Evolutionary conservation across 2,797 vertebrate species (phyloP).

Genomic region (Melanotaenia boesemani): DNA sequence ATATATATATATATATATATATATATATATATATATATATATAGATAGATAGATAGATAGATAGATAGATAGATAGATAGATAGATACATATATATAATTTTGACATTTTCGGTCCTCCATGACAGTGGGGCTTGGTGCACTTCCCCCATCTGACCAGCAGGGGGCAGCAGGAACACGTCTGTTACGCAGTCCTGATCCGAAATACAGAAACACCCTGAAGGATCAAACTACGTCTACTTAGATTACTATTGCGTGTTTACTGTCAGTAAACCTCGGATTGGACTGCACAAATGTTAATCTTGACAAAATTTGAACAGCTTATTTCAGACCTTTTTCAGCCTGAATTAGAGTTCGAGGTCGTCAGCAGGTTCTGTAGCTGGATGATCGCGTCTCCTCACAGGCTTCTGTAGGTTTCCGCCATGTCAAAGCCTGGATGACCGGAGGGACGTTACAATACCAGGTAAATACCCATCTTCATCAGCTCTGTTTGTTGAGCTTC

Average conservation of each 20-base stretch:
- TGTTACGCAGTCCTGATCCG: neutral
- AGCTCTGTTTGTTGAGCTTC: too few species aligned
- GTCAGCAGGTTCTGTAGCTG: neutral
- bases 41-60: too few species aligned
- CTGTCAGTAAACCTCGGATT: neutral
- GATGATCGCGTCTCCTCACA: conserved; percentile 22
- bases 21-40: too few species aligned
- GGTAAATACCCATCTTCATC: conserved; percentile 15
- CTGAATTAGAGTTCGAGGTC: neutral
- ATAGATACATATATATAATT: too few species aligned
- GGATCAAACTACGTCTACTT: neutral
- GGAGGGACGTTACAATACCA: conserved; percentile 18
- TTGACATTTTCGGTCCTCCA: too few species aligned
- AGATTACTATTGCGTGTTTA: neutral
- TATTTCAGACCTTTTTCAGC: neutral
- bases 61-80: too few species aligned
- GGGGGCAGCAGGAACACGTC: neutral
- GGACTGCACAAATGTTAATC: rapidly evolving
- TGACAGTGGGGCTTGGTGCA: too few species aligned
- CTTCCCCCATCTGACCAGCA: neutral
- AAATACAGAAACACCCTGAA: neutral
- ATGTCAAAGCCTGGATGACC: conserved; percentile 52
- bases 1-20: too few species aligned
- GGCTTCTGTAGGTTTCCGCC: conserved; percentile 19
- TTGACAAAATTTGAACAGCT: neutral